Base-by-base conservation (phyloP, 1,140 invertebrate genomes). In the Gryon sp. region DNA sequence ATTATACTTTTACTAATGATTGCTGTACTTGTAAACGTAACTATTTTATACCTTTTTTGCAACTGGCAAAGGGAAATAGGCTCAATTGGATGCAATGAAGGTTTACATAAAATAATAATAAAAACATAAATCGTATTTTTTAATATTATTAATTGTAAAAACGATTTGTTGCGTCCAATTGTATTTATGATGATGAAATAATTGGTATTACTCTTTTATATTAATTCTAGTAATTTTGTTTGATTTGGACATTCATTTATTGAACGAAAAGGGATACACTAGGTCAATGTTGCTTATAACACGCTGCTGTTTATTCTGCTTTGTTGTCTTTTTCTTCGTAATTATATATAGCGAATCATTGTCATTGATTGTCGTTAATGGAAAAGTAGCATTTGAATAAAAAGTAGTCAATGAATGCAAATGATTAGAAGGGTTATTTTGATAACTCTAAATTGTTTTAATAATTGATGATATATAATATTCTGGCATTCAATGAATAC, bases 211-310 rank as follows among this genome's bases (percentile, higher is more conserved):
- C n/a, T 28, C n/a, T 7, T 28, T 28, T 28, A 2, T 9, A 28
- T 9, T n/a, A 28, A 28, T 1, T 28, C n/a, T 28, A 12, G 12
- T 24, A 18, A 4, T 38, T 59, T 30, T 43, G 43, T 57, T 46
- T 36, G 19, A 4, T 24, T 50, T 55, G 20, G 52, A 68, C 55
- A 48, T 59, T 50, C 26, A 36, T 55, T 20, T 41, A 28, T n/a
- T 28, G 20, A 53, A 53, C 16, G 5, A 70, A 53, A 4, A 65
- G 43, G 62, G 41, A 50, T 50, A 76, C 65, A 69, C 66, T 59
- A 45, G 53, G 22, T 69, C 62, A 57, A 78, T 78, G 63, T 78
- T 36, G 75, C 75, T 78, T 78, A 62, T 78, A 78, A 78, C 75
- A 78, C 60, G 68, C 68, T 78, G 75, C 68, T 68, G 48, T 66